Conservation (phyloP, 2,797 vertebrate species). For the Oreochromis mossambicus region DNA sequence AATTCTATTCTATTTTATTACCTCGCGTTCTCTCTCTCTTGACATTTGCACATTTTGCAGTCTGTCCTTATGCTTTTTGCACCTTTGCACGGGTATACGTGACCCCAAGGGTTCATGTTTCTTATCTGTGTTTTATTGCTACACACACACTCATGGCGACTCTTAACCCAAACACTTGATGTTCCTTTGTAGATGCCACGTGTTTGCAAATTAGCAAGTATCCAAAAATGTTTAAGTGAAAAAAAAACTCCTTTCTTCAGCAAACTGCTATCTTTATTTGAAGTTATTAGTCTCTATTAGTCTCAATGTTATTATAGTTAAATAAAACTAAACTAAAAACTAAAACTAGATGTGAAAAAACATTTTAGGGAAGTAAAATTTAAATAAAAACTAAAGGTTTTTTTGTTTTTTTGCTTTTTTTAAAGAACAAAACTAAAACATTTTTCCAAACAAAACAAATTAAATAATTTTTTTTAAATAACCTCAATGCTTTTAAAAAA, state of each 20-base stretch:
- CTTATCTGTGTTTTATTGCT: not conserved
- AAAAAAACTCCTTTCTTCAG: not conserved
- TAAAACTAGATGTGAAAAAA: too few relatives aligned
- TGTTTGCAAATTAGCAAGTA: not conserved
- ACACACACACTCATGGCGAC: not conserved
- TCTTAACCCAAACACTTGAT: not conserved
- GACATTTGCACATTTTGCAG: not conserved
- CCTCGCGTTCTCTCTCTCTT: not conserved
- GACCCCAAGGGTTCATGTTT: not conserved
- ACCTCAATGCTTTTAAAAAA: too few relatives aligned
- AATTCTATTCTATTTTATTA: not conserved
- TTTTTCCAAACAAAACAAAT: too few relatives aligned
- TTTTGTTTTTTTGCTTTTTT: too few relatives aligned
- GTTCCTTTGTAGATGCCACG: not conserved
- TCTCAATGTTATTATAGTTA: not conserved
- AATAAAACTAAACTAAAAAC: not conserved
- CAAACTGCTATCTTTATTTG: not conserved
- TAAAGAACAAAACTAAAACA: too few relatives aligned
- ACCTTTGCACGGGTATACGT: not conserved
- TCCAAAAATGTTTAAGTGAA: not conserved
- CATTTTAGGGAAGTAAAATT: too few relatives aligned
- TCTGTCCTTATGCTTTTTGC: not conserved
- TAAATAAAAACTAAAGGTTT: too few relatives aligned
- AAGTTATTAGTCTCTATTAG: fast-evolving
- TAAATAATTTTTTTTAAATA: too few relatives aligned